phyloP scores from a whole-genome alignment of 2,888 invertebrate species.

The Mythimna ferrago region DNA sequence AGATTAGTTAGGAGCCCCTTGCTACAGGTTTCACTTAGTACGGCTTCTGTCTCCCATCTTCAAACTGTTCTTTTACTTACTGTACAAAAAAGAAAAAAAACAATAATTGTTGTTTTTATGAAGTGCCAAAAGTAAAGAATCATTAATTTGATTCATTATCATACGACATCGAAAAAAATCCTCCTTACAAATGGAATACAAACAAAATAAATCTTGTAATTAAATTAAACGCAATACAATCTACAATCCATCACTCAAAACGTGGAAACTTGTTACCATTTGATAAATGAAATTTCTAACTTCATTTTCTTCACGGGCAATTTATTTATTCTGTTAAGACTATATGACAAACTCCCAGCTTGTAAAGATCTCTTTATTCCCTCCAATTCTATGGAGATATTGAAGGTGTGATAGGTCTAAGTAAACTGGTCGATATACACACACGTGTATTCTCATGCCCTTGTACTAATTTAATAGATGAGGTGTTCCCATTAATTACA shows the following conservation, averaged over 20 bases:
- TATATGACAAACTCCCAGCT: constrained; percentile 75
- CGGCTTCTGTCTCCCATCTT: too few relatives aligned
- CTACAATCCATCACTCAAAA: constrained; percentile 76
- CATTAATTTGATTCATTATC: background rate
- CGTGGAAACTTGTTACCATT: constrained; percentile 72
- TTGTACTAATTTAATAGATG: constrained; percentile 90
- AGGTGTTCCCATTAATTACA: constrained; percentile 90
- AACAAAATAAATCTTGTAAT: constrained; percentile 45
- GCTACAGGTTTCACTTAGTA: too few relatives aligned
- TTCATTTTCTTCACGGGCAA: constrained; percentile 87
- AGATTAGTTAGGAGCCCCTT: too few relatives aligned
- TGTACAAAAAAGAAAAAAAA: too few relatives aligned
- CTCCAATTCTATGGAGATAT: constrained; percentile 10
- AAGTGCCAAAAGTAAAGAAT: background rate
- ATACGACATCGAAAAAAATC: background rate
- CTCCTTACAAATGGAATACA: background rate
- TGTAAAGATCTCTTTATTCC: constrained; percentile 66
- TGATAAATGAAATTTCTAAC: constrained; percentile 89
- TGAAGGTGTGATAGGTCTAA: constrained; percentile 69
- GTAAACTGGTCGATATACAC: constrained; percentile 75
- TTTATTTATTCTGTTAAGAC: constrained; percentile 88
- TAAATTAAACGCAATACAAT: constrained; percentile 45
- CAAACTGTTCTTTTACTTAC: too few relatives aligned
- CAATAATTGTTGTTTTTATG: too few relatives aligned
- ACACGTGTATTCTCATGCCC: constrained; percentile 85